Evolutionary conservation across 2,888 invertebrate species (phyloP).

Genomic region (Cantharis rufa): DNA sequence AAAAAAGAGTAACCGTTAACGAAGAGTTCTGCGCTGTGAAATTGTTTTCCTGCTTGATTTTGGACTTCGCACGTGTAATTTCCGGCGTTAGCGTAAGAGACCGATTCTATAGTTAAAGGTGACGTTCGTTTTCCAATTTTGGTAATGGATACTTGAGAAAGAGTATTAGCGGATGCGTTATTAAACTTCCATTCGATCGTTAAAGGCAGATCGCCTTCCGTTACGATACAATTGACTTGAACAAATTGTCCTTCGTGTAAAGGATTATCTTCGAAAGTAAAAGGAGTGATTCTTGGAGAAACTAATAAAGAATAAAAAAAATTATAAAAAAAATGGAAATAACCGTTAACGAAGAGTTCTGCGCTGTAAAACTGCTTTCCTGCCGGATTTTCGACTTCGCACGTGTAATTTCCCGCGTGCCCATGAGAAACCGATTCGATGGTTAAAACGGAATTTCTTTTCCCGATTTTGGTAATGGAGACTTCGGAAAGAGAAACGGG

Average conservation of each 20-base stretch:
- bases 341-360: conserved; percentile 73
- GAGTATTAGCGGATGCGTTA: conserved; percentile 41
- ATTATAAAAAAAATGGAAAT: not conserved
- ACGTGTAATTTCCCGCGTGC: conserved; percentile 65
- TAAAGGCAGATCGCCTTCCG: conserved; percentile 73
- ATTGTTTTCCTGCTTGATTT: no score
- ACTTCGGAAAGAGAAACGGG: conserved; percentile 45
- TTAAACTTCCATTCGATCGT: conserved; percentile 66
- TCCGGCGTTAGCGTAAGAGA: conserved; percentile 65
- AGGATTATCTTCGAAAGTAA: conserved; percentile 75
- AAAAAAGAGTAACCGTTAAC: no score
- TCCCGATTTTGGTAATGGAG: conserved; percentile 44
- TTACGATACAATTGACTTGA: conserved; percentile 64
- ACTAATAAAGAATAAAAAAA: conserved; percentile 3
- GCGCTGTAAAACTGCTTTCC: conserved; percentile 58
- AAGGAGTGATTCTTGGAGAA: conserved; percentile 75
- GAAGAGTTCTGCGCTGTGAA: conserved; percentile 58
- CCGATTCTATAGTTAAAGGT: conserved; percentile 67
- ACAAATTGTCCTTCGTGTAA: conserved; percentile 53
- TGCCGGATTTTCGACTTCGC: conserved; percentile 60
- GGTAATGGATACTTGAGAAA: conserved; percentile 28
- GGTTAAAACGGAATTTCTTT: conserved; percentile 62
- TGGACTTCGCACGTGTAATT: conserved; percentile 59
- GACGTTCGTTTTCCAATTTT: conserved; percentile 56
- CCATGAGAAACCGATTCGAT: conserved; percentile 68